Base-by-base conservation (phyloP, 2,888 invertebrate genomes). In the Hypsopygia costalis region DNA sequence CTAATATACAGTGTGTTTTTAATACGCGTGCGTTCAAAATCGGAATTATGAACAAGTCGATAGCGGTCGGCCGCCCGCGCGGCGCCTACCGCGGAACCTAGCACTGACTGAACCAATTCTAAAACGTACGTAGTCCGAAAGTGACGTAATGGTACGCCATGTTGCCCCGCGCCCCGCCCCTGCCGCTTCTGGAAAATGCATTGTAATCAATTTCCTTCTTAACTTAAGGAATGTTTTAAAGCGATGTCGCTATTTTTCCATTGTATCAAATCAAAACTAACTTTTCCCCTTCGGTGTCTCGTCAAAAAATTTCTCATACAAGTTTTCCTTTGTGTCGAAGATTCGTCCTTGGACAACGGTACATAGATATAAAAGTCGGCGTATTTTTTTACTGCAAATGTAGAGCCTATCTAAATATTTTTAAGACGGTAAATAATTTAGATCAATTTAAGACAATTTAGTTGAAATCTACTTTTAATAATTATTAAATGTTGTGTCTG, bases 181-280 rank as follows among this genome's bases (percentile, higher is more conserved):
- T 47, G 47, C 59, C 65, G 69, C 75, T 68, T 69, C 62, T 69
- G 66, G 68, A 73, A 79, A 79, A 74, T 80, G 81, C 80, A 80
- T 69, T 80, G 77, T 74, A 79, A 82, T 82, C 79, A 81, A 81
- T 81, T 82, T 82, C 75, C 77, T 82, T 82, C 75, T 77, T 73
- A 68, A 70, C 59, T 70, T 54, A 57, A 53, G 63, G 69, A 69
- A 69, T 70, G 69, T 65, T 63, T 51, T 25, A 7, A 25, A 8
- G n/a, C 25, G 25, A 8, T 25, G 62, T 61, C 59, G 49, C 54
- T 46, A 31, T 43, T 36, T 43, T 36, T 47, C 58, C 58, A 63
- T 55, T 52, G 55, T 52, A 43, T 47, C 59, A 52, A 59, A 65
- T 57, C 56, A 61, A 59, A 58, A 55, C 58, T 8, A 25, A 25